phyloP scores from a whole-genome alignment of 2,113 vertebrate species.

The Talpa occidentalis region DNA sequence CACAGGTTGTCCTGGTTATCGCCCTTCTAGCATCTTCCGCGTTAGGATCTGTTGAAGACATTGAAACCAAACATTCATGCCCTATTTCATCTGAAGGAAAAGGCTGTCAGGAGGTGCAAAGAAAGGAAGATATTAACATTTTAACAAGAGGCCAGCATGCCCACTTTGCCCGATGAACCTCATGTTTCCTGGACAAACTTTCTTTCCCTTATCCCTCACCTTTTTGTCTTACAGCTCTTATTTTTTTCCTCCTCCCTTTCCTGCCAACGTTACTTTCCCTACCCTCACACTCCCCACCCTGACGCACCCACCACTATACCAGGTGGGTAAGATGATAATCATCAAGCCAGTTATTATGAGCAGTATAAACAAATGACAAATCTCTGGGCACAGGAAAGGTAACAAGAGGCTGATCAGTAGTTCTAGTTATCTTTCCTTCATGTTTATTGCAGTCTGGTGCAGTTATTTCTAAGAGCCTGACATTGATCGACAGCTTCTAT shows the following conservation, averaged over 20 bases:
- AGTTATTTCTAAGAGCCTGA: constrained; percentile 92
- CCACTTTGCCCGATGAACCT: background rate
- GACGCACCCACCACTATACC: background rate
- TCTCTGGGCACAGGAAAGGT: constrained; percentile 89
- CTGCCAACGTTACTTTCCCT: background rate
- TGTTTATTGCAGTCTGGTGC: constrained; percentile 96
- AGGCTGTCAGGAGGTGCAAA: background rate
- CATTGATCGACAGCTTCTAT: constrained; percentile 99
- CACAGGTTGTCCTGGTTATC: background rate
- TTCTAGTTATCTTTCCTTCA: constrained; percentile 92
- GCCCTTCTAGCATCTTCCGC: background rate
- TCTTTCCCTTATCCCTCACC: constrained; percentile 12
- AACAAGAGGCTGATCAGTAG: constrained; percentile 92
- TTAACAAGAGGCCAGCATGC: background rate
- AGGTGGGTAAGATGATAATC: constrained; percentile 80
- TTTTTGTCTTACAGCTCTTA: background rate
- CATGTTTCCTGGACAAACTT: background rate
- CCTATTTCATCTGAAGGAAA: background rate
- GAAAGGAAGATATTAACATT: background rate
- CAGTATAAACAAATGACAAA: constrained; percentile 93
- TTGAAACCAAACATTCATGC: background rate
- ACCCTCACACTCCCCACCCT: background rate
- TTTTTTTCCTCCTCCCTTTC: background rate
- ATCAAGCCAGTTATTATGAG: constrained; percentile 86
- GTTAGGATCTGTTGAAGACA: background rate